phyloP scores from a whole-genome alignment of 2,797 vertebrate species.

The Gorsachius magnificus region DNA sequence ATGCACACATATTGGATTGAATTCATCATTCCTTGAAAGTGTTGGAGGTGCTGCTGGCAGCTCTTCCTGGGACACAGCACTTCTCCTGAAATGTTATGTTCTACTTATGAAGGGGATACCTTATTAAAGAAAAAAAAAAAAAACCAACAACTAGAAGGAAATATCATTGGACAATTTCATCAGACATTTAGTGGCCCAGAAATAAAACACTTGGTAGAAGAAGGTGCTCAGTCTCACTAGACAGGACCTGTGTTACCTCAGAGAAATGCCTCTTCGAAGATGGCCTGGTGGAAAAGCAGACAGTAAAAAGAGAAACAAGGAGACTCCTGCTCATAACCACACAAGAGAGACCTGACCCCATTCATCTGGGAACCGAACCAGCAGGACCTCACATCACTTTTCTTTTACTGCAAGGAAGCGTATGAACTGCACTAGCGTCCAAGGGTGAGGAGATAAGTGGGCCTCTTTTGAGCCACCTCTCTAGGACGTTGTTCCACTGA shows the following conservation, averaged over 20 bases:
- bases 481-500: background rate
- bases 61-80: background rate
- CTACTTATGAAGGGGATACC: background rate
- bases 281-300: background rate
- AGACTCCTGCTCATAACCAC: background rate
- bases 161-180: background rate
- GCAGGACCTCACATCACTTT: background rate
- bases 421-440: background rate
- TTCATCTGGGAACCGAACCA: background rate
- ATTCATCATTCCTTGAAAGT: constrained; percentile 37
- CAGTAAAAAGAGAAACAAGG: background rate
- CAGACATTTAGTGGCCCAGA: background rate
- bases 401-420: background rate
- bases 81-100: background rate
- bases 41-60: background rate
- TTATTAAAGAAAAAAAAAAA: background rate
- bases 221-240: background rate
- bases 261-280: background rate
- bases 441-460: background rate
- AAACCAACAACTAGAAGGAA: background rate
- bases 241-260: background rate
- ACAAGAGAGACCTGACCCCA: background rate
- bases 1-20: background rate
- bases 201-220: background rate
- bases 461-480: background rate